Conservation (phyloP, 1,140 invertebrate species). For the Probaryconus sp. region DNA sequence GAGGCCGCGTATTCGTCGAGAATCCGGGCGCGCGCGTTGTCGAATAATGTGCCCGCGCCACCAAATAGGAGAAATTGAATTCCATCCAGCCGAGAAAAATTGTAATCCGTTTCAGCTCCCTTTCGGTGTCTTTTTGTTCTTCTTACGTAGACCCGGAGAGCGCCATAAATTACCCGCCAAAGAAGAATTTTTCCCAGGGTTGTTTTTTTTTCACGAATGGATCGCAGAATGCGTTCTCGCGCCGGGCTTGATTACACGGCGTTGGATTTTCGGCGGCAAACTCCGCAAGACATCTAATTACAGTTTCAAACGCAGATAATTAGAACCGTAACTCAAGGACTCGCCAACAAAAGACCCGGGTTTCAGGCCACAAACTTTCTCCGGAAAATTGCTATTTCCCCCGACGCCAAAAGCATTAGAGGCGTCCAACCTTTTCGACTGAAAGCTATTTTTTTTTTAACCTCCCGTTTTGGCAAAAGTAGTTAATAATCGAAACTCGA, state of each 20-base stretch:
- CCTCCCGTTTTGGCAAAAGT: conserved; percentile 5
- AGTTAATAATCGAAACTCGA: background rate
- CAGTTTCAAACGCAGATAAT: conserved; percentile 62
- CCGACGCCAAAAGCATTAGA: conserved; percentile 46
- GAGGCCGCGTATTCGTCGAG: conserved; percentile 33
- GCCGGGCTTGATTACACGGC: conserved; percentile 29
- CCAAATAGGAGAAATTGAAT: conserved; percentile 66
- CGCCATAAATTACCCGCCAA: conserved; percentile 38
- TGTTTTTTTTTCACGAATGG: conserved; percentile 3
- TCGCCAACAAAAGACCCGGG: conserved; percentile 54
- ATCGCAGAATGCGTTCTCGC: conserved; percentile 30
- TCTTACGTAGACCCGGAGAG: conserved; percentile 26
- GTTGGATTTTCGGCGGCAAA: conserved; percentile 41
- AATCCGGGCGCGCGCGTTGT: conserved; percentile 36
- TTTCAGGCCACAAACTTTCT: conserved; percentile 49
- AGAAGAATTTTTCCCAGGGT: conserved; percentile 5
- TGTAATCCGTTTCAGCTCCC: conserved; percentile 60
- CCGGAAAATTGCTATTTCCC: conserved; percentile 58
- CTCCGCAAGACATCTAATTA: conserved; percentile 58
- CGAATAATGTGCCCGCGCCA: conserved; percentile 28
- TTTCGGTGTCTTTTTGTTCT: conserved; percentile 39
- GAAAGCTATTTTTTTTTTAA: conserved; percentile 27
- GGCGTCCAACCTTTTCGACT: background rate
- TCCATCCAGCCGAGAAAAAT: conserved; percentile 63
- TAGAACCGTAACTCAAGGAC: conserved; percentile 59